A percentile compares a stretch with the other conserved stretches of the same genome.
These are phyloP conservation scores for Chironomus striatipennis DNA, from an alignment of 1,140 invertebrate genomes.

Conservation along the genomic window DNA sequence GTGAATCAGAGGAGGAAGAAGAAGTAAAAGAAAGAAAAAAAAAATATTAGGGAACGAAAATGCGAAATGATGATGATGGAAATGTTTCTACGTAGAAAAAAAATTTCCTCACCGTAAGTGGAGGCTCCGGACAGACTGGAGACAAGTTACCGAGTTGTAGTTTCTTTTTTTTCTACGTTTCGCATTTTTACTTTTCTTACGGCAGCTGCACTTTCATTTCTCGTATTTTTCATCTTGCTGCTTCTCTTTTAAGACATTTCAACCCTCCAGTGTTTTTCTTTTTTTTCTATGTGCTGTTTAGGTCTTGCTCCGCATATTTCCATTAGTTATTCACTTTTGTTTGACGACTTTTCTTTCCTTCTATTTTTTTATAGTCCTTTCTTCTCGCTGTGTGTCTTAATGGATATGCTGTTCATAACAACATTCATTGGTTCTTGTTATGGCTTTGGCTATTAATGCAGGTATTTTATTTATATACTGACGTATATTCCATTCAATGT, in stretches of 20 bases:
- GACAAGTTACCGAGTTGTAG: neutral
- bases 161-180: constrained; percentile 12
- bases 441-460: no score
- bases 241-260: neutral
- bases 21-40: no score
- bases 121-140: neutral
- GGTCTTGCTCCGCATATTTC: neutral
- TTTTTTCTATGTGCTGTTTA: neutral
- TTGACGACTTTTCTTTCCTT: neutral
- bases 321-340: constrained; percentile 13
- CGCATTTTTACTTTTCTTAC: constrained; percentile 12
- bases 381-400: no score
- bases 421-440: no score
- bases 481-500: no score
- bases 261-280: no score
- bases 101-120: constrained; percentile 8
- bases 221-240: neutral
- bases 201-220: constrained; percentile 6
- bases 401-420: no score
- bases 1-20: no score
- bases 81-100: constrained; percentile 22
- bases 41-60: constrained; percentile 22
- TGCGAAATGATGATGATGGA: constrained; percentile 23
- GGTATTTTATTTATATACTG: no score
- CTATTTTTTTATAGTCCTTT: no score